Base-by-base conservation (phyloP, 2,113 vertebrate genomes). In the Apus apus region DNA sequence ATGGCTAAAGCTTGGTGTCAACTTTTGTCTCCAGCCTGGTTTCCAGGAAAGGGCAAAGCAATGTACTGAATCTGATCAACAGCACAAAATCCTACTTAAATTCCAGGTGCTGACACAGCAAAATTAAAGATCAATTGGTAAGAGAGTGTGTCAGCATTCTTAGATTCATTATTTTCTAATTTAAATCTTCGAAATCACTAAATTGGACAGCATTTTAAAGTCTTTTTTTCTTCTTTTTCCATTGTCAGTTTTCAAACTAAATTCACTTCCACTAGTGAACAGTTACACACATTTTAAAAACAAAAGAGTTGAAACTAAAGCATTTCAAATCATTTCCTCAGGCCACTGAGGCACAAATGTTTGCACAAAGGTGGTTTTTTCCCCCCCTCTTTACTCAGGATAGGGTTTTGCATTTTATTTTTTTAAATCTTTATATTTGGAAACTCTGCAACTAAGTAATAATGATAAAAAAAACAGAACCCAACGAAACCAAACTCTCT, bases 101-200 rank as follows among this genome's bases (percentile, higher is more conserved):
- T 65, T 81, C 46, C 70, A 72, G 61, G 34, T 51, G 96, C 96
- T 96, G 92, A 91, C 36, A 51, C 0, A 45, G 92, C 51, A 6
- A 56, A 94, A 94, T 53, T 30, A 48, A 89, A 95, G 23, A 66
- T 27, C 76, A 22, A 56, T 43, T 9, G 6, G 23, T 7, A 45
- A 14, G 23, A 38, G 26, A 85, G 27, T 15, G 14, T 12, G 70
- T 89, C 96, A 96, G 92, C 81, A 40, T n/a, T 58, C 87, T 65
- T 32, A 40, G 23, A 48, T 46, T 93, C 62, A 82, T 93, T 90
- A 76, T 57, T 83, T 95, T 87, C 82, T 75, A 60, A 80, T 94
- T 85, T 89, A 83, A 82, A 90, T 64, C 79, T 91, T 73, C 60
- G 66, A 66, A 88, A 43, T 66, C 51, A 13, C 43, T 56, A 40